These are phyloP conservation scores for Rutilus rutilus DNA, from an alignment of 2,113 vertebrate genomes.

Conservation along the genomic window DNA sequence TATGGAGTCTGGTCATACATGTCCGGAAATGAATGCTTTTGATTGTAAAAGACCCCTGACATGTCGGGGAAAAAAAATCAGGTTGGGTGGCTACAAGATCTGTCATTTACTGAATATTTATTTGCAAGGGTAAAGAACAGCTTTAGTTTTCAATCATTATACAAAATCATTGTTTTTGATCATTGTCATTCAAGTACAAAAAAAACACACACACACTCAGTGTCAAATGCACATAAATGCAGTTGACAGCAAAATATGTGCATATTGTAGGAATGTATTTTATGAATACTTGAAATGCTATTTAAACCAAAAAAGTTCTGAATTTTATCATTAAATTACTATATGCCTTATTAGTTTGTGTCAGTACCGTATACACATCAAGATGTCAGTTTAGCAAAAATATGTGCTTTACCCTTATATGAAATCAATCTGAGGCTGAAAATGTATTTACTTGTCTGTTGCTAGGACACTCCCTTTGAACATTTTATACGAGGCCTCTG, in stretches of 20 bases:
- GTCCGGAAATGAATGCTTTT: slow-evolving; percentile 44
- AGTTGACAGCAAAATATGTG: background rate
- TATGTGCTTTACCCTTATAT: slow-evolving; percentile 38
- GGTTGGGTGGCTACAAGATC: slow-evolving; percentile 2
- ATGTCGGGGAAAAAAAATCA: background rate
- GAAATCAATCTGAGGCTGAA: slow-evolving; percentile 68
- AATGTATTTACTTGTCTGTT: slow-evolving; percentile 80
- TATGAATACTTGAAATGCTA: background rate
- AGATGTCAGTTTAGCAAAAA: background rate
- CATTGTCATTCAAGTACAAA: no score
- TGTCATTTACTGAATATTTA: slow-evolving; percentile 48
- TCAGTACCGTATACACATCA: background rate
- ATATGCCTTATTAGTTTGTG: background rate
- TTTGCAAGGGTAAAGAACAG: slow-evolving; percentile 1
- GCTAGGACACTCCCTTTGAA: slow-evolving; percentile 87
- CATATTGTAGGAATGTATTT: no score
- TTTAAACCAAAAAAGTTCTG: background rate
- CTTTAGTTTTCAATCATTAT: background rate
- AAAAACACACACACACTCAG: no score
- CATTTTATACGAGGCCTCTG: slow-evolving; percentile 69
- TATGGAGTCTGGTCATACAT: slow-evolving; percentile 22
- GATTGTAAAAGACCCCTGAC: slow-evolving; percentile 47
- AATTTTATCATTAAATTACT: background rate
- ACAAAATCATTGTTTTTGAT: background rate
- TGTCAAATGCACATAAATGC: background rate